Conservation (phyloP, 2,113 vertebrate genomes). For the Psephotus haematonotus region DNA sequence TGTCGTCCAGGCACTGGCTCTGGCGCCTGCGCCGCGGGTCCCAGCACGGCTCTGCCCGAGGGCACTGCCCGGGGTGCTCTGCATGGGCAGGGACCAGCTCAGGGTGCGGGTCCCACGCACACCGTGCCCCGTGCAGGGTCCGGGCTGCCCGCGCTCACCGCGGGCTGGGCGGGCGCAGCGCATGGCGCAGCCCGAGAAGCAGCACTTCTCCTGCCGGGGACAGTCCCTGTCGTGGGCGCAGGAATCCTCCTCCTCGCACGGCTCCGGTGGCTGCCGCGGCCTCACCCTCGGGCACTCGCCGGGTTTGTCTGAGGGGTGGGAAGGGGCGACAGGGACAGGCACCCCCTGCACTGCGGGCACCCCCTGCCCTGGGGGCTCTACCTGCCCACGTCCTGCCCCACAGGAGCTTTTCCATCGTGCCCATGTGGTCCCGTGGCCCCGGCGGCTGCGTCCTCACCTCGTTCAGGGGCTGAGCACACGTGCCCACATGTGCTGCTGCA, state of each 20-base stretch:
- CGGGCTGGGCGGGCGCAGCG: background rate
- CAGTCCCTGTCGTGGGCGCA: constrained; percentile 43
- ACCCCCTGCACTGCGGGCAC: background rate
- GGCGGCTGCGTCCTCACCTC: background rate
- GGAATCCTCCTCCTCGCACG: background rate
- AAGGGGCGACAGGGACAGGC: background rate
- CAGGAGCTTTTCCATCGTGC: background rate
- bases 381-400: background rate
- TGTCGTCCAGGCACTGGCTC: constrained; percentile 35
- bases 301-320: constrained; percentile 16
- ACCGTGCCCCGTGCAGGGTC: accelerated
- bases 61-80: constrained; percentile 36
- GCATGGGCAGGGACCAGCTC: background rate
- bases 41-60: background rate
- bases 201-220: constrained; percentile 46
- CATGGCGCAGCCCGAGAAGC: constrained; percentile 33
- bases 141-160: background rate
- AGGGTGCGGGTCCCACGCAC: accelerated
- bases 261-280: background rate
- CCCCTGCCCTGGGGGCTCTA: accelerated
- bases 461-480: background rate
- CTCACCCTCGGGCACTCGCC: background rate
- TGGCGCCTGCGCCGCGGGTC: background rate
- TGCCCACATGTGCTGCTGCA: constrained; percentile 18
- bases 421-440: accelerated